Evolutionary conservation across 1,140 invertebrate species (phyloP), one percentile per base, ranked within the genome.

Genomic region (Lepidostoma basale): DNA sequence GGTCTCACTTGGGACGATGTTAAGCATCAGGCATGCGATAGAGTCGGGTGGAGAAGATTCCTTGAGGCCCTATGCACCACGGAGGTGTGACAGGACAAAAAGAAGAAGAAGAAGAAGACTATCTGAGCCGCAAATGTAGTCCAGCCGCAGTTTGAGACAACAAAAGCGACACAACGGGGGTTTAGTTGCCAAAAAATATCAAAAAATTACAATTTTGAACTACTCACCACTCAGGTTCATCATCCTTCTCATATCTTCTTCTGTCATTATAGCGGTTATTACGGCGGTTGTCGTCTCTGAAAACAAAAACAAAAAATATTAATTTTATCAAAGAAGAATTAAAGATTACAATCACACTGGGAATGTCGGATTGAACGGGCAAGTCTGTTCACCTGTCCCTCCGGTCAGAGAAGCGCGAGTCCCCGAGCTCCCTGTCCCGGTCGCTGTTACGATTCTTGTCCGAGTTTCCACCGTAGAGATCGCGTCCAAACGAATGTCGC

Each of bases 401-500:
- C 49, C 69, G 70, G 68, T 70, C 58, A 47, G 59, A 36, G 66
- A 62, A 49, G 67, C 74, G 52, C 18, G 81, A 82, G 40, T 83
- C 83, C 73, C 79, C 82, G 74, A 79, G 79, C 58, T 80, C 83
- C 70, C 79, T 77, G 70, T 78, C 81, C 0, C 54, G 44, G 45
- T 72, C 62, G 65, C 81, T 68, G 42, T 33, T 62, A 10, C 66
- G 49, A 25, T 62, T 78, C 77, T 83, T 83, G 62, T 81, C 78
- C 78, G 75, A 36, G 39, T 36, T 78, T 76, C 70, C 75, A n/a
- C n/a, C 74, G 76, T 77, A 83, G 72, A 82, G 82, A 75, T 87
- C 85, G 62, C 85, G 80, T 33, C 77, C 80, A 75, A 85, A 87
- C 33, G 85, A 85, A 66, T 85, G 79, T 28, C 86, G 76, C 40